Conservation (phyloP, 2,888 invertebrate species). For the Bombyx huttoni region DNA sequence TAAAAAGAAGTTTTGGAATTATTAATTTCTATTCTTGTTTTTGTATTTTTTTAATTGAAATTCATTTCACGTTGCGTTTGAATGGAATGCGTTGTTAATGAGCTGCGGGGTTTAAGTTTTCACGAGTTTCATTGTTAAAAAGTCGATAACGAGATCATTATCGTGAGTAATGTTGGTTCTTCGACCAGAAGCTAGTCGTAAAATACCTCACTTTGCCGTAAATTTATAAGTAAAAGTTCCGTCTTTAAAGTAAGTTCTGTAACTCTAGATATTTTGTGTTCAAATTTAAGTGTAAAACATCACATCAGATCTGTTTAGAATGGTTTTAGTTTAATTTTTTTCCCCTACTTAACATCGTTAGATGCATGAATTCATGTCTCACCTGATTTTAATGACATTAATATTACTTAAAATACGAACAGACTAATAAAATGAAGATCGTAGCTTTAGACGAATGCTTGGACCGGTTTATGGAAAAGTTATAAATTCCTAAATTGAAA, state of each 20-base stretch:
- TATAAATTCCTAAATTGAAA: no score
- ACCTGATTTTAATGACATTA: no score
- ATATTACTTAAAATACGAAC: no score
- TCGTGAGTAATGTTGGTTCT: neutral
- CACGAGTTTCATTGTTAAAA: neutral
- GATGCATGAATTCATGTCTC: no score
- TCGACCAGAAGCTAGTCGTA: neutral
- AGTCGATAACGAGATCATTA: neutral
- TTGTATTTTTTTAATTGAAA: neutral
- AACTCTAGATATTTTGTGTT: neutral
- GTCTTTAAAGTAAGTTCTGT: neutral
- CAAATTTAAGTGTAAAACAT: no score
- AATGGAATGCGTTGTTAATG: slow-evolving; percentile 30
- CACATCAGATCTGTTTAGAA: no score
- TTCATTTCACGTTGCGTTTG: neutral
- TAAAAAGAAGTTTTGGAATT: neutral
- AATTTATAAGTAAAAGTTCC: neutral
- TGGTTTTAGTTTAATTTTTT: no score
- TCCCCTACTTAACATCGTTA: no score
- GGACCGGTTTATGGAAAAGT: no score
- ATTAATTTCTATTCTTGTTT: neutral
- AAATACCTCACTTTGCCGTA: neutral
- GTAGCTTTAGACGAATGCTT: no score
- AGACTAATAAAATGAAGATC: no score
- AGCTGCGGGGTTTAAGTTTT: neutral